Conservation (phyloP, 1,140 invertebrate genomes). For the Drosophila yakuba region DNA sequence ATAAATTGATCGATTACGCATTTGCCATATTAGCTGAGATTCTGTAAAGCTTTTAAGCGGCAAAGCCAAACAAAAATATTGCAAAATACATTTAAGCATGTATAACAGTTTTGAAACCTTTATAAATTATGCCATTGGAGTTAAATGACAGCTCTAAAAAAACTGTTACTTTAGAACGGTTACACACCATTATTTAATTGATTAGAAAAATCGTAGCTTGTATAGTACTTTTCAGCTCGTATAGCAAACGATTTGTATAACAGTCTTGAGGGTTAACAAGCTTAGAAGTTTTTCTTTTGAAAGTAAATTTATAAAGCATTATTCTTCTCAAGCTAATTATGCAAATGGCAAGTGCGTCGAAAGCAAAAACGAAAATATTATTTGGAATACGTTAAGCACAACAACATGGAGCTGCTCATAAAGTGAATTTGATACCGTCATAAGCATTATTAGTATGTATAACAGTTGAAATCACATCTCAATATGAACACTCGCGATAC, state of each 20-base stretch:
- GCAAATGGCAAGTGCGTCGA: constrained; percentile 37
- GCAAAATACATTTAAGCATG: not conserved
- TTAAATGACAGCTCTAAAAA: not conserved
- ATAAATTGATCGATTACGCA: constrained; percentile 20
- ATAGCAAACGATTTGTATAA: not conserved
- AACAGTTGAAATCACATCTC: constrained; percentile 18
- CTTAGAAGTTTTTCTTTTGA: no score
- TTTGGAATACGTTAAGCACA: constrained; percentile 79
- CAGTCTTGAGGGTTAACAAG: not conserved
- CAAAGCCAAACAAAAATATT: no score
- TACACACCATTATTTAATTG: no score
- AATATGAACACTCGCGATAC: constrained; percentile 29
- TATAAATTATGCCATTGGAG: not conserved
- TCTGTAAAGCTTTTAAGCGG: not conserved
- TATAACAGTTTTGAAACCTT: not conserved
- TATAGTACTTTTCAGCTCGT: not conserved
- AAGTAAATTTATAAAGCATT: not conserved
- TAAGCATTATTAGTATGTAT: constrained; percentile 11
- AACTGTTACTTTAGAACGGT: no score
- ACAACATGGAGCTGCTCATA: constrained; percentile 60
- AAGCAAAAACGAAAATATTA: constrained; percentile 60
- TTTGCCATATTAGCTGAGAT: constrained; percentile 14
- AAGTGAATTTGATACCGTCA: constrained; percentile 25
- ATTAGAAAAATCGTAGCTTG: not conserved
- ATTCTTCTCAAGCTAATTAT: constrained; percentile 17